Percentiles rank a stretch among this genome's conserved stretches.
These are phyloP conservation scores for Pangasius macronema DNA, from an alignment of 2,797 vertebrate genomes.

Conservation along the genomic window DNA sequence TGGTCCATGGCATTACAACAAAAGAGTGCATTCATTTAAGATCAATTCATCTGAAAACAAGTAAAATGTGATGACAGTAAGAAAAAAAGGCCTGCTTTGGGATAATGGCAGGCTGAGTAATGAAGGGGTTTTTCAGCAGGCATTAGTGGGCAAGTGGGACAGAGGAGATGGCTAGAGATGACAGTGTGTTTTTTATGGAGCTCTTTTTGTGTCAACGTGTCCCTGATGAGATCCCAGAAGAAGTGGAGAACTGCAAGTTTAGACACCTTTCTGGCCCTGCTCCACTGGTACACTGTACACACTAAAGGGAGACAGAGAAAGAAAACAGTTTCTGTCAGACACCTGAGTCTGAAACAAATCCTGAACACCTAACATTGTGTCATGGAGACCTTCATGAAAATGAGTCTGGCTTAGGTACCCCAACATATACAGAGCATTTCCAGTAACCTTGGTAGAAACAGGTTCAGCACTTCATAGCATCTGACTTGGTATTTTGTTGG, in stretches of 20 bases:
- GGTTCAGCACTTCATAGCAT: background rate
- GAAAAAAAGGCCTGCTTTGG: background rate
- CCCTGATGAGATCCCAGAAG: slow-evolving; percentile 17
- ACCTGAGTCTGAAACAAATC: background rate
- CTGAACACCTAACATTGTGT: background rate
- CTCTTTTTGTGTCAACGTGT: slow-evolving; percentile 15
- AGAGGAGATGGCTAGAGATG: slow-evolving; percentile 1
- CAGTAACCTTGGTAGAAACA: background rate
- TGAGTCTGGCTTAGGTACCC: background rate
- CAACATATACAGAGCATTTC: background rate
- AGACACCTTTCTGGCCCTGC: slow-evolving; percentile 75
- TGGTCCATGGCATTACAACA: background rate
- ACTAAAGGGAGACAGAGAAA: slow-evolving; percentile 60
- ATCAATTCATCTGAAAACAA: background rate
- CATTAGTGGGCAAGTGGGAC: slow-evolving; percentile 16
- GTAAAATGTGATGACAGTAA: background rate
- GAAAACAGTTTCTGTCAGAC: slow-evolving; percentile 4
- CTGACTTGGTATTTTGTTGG: background rate
- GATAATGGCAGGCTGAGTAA: background rate
- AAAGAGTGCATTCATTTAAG: slow-evolving; percentile 4
- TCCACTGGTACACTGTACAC: slow-evolving; percentile 75
- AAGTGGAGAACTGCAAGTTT: slow-evolving; percentile 53
- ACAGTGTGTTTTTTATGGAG: slow-evolving; percentile 6
- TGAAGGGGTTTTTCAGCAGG: background rate
- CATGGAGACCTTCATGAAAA: background rate